Percentiles rank a stretch among this genome's conserved stretches.
phyloP scores from a whole-genome alignment of 2,797 vertebrate genomes.

The Ciconia nigra region DNA sequence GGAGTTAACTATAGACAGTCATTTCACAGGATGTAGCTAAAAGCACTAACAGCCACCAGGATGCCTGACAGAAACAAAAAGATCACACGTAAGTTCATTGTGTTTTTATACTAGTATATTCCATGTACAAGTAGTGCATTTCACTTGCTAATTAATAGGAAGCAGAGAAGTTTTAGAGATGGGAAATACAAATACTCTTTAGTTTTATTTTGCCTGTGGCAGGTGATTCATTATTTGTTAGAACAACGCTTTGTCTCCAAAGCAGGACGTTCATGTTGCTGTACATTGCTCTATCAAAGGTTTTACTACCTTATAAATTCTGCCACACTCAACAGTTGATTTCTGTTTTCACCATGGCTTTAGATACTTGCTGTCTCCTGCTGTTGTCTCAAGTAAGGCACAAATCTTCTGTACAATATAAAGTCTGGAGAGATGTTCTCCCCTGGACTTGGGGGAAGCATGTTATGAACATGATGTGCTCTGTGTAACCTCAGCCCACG shows the following conservation, averaged over 20 bases:
- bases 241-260: neutral
- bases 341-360: neutral
- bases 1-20: neutral
- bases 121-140: neutral
- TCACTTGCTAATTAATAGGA: neutral
- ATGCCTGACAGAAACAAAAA: neutral
- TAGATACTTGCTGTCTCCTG: neutral
- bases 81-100: accelerated
- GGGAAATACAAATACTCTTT: neutral
- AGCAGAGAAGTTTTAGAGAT: neutral
- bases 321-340: neutral
- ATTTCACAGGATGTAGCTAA: neutral
- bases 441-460: neutral
- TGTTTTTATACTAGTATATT: neutral
- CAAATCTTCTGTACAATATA: neutral
- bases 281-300: neutral
- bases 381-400: neutral
- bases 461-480: accelerated
- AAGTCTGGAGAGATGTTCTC: neutral
- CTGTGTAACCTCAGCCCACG: neutral
- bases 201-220: neutral
- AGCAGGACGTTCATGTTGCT: neutral
- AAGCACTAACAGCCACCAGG: neutral
- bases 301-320: neutral
- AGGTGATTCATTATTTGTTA: neutral